A percentile compares a stretch with the other conserved stretches of the same genome.
These are phyloP conservation scores for Drosophila truncata DNA, from an alignment of 1,140 invertebrate genomes.

Conservation along the genomic window DNA sequence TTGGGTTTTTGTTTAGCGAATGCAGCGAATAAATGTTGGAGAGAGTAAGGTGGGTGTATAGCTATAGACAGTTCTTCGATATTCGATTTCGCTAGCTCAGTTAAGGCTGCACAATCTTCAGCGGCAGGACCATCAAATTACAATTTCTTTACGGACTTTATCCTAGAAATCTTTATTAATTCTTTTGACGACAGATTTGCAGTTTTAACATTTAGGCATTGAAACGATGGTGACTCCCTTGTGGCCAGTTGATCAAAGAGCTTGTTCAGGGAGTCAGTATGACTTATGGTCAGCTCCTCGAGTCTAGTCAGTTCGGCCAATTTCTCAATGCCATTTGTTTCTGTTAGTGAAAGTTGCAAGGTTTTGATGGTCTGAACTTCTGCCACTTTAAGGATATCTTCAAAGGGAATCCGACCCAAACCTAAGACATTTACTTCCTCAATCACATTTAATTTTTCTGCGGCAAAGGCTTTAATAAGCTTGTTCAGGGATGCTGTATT, in stretches of 20 bases:
- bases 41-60: not conserved
- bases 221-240: not conserved
- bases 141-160: not conserved
- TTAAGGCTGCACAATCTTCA: not conserved
- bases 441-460: not conserved
- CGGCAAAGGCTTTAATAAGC: not conserved
- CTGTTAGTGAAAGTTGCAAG: not conserved
- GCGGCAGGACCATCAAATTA: too few species aligned
- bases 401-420: not conserved
- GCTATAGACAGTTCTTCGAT: not conserved
- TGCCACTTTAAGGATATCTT: not conserved
- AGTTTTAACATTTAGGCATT: not conserved
- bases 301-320: not conserved
- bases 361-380: not conserved
- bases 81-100: slow-evolving; percentile 4
- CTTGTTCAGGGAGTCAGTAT: not conserved
- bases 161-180: not conserved
- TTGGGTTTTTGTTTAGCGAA: not conserved
- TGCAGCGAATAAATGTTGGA: not conserved
- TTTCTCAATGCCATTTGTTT: slow-evolving; percentile 2
- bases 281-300: not conserved
- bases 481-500: not conserved
- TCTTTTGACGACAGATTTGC: not conserved
- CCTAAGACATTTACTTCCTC: not conserved
- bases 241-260: not conserved